phyloP scores from a whole-genome alignment of 2,888 invertebrate species.

The Schrankia costaestrigalis region DNA sequence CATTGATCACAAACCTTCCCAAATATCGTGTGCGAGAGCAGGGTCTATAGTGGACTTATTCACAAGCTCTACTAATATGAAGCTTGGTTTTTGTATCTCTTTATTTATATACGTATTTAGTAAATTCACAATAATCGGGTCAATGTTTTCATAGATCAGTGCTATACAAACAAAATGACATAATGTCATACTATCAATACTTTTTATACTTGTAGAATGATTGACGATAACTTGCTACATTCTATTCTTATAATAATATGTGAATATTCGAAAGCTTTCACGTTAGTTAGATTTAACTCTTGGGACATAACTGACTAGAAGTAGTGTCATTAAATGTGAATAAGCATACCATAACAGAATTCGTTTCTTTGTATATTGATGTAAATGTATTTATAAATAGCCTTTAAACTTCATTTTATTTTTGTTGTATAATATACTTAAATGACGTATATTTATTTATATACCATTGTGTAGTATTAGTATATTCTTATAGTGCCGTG shows the following conservation, averaged over 20 bases:
- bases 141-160: too few species aligned
- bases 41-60: too few species aligned
- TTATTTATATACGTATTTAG: too few species aligned
- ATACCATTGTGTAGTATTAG: slow-evolving; percentile 13
- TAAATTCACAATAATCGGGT: too few species aligned
- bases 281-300: slow-evolving; percentile 25
- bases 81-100: too few species aligned
- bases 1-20: too few species aligned
- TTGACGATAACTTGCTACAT: slow-evolving; percentile 22
- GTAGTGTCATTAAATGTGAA: slow-evolving; percentile 29
- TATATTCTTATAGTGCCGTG: slow-evolving; percentile 11
- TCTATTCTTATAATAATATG: slow-evolving; percentile 27
- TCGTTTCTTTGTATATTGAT: slow-evolving; percentile 33
- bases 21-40: too few species aligned
- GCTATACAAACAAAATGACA: too few species aligned
- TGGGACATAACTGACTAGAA: slow-evolving; percentile 22
- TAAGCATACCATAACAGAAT: slow-evolving; percentile 27
- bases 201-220: too few species aligned
- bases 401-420: slow-evolving; percentile 27
- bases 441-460: slow-evolving; percentile 18
- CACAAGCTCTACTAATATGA: too few species aligned
- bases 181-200: too few species aligned
- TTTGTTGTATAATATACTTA: slow-evolving; percentile 24
- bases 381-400: slow-evolving; percentile 31
- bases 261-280: slow-evolving; percentile 23